Base-by-base conservation (phyloP, 1,140 invertebrate species). In the Musca domestica region DNA sequence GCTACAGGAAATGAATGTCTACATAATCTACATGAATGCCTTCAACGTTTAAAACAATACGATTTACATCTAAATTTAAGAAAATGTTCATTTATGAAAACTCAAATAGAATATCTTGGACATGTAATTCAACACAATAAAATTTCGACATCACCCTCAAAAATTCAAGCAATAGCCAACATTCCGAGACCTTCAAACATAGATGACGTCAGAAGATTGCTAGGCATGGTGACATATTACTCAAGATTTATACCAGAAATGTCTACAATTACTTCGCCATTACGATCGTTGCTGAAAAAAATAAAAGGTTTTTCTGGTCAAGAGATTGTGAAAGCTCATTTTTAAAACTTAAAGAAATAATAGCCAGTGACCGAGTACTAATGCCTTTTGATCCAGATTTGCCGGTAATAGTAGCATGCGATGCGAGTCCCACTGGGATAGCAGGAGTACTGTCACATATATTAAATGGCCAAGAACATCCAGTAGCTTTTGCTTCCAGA, bases 161-260 rank as follows among this genome's bases (percentile, higher is more conserved):
- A 51, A 19, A 51, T 19, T 19, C 17, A 19, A 19, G 48, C 48
- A 2, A 51, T 51, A 3, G 48, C 20, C 7, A 19, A 71, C 17
- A 68, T 65, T 22, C 66, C 71, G 19, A 14, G 14, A 20, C 69
- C 64, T 5, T 48, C 48, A 51, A 49, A 9, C 3, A n/a, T 51
- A 19, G 49, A 67, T 14, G 63, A 70, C n/a, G 63, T 70, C 17
- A n/a, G 65, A 14, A 15, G 51, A 23, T 70, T 70, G 51, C 22
- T 70, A 17, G 69, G 69, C 5, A 70, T 78, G 69, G 10, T 78
- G 6, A 76, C 73, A 66, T 80, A 71, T 68, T 78, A n/a, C n/a
- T n/a, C n/a, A n/a, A n/a, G n/a, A n/a, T n/a, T n/a, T n/a, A n/a
- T n/a, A n/a, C n/a, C n/a, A 76, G 63, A 64, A 69, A 1, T 68